Evolutionary conservation across 1,140 invertebrate genomes (phyloP).

Genomic region (Battus philenor): DNA sequence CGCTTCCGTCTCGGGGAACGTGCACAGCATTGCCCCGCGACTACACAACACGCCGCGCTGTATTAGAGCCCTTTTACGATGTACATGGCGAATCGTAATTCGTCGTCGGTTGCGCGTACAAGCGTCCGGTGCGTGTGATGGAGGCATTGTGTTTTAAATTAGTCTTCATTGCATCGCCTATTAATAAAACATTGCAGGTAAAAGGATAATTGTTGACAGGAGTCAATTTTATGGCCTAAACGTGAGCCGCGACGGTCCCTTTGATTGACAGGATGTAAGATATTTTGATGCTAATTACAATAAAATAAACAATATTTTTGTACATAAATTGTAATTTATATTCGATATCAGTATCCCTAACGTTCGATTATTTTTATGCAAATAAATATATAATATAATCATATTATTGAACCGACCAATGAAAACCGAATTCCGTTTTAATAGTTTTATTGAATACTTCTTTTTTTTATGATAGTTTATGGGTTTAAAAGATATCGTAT

Average conservation of each 20-base stretch:
- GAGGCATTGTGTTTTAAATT: conserved; percentile 50
- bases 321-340: conserved; percentile 5
- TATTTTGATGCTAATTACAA: conserved; percentile 10
- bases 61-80: conserved; percentile 45
- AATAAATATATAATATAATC: no score
- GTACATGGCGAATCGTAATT: conserved; percentile 63
- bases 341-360: not conserved
- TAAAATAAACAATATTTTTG: not conserved
- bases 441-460: no score
- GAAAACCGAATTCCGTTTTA: no score
- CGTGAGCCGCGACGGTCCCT: conserved; percentile 6
- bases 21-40: conserved; percentile 41
- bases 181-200: conserved; percentile 18
- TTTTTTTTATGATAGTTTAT: no score
- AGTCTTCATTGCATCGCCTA: conserved; percentile 26
- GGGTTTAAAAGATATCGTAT: no score
- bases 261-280: conserved; percentile 9
- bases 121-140: conserved; percentile 53
- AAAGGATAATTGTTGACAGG: conserved; percentile 25
- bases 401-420: no score
- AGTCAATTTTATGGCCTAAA: conserved; percentile 2
- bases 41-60: conserved; percentile 49
- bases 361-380: no score
- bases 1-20: conserved; percentile 59
- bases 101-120: conserved; percentile 23